Percentiles rank a stretch among this genome's conserved stretches.
Evolutionary conservation across 2,113 vertebrate genomes (phyloP).

Genomic region (Azemiops feae): DNA sequence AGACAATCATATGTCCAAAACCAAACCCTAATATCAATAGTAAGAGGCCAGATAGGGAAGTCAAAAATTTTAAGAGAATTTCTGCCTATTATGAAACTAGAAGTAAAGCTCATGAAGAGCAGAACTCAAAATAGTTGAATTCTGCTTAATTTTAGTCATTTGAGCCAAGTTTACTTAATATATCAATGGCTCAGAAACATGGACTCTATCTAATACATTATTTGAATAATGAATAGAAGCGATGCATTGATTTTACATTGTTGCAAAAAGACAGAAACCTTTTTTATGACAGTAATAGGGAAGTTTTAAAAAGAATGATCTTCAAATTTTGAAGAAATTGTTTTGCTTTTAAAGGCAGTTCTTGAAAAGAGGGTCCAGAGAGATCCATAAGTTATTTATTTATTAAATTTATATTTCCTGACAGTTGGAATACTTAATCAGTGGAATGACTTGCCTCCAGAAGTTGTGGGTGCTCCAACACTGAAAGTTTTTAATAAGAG

Average conservation of each 20-base stretch:
- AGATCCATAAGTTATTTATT: background rate
- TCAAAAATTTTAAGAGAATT: background rate
- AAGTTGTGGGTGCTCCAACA: background rate
- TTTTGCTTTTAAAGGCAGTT: background rate
- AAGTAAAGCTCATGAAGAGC: background rate
- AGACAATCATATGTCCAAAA: background rate
- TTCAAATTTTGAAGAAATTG: background rate
- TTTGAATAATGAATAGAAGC: background rate
- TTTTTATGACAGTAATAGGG: background rate
- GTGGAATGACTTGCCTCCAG: background rate
- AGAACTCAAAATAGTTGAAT: background rate
- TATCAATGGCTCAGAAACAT: background rate
- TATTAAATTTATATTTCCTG: background rate
- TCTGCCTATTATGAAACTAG: background rate
- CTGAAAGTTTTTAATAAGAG: background rate
- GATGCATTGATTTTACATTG: background rate
- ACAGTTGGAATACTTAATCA: background rate
- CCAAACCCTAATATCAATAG: background rate
- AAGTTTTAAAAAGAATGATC: background rate
- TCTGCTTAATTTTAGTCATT: background rate
- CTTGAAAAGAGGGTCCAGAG: background rate
- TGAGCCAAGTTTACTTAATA: background rate
- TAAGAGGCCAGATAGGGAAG: background rate
- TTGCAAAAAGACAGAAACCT: background rate
- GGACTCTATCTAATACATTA: background rate